Conservation (phyloP, 2,888 invertebrate genomes). For the Encarsia formosa region DNA sequence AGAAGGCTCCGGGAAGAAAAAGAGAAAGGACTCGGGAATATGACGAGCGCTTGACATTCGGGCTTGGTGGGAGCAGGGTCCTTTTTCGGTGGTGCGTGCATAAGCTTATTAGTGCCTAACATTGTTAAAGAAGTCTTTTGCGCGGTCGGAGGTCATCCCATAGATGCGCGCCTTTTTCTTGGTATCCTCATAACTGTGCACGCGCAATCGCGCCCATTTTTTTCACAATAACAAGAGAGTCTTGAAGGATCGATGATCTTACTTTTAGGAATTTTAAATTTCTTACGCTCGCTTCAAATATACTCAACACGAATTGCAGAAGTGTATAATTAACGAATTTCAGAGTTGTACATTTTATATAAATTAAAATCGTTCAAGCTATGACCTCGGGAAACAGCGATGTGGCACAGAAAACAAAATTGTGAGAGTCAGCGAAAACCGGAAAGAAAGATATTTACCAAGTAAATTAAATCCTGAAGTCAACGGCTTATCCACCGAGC, state of each 20-base stretch:
- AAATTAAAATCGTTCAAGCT: too few species aligned
- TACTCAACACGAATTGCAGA: too few species aligned
- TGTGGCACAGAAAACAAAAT: too few species aligned
- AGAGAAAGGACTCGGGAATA: slow-evolving; percentile 43
- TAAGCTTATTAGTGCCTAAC: slow-evolving; percentile 50
- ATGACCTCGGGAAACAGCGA: too few species aligned
- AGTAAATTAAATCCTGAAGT: too few species aligned
- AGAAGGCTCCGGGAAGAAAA: slow-evolving; percentile 18
- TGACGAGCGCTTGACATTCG: slow-evolving; percentile 46
- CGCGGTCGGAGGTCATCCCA: slow-evolving; percentile 36
- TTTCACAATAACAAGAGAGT: not conserved
- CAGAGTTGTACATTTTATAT: too few species aligned
- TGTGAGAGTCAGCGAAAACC: too few species aligned
- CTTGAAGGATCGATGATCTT: slow-evolving; percentile 23
- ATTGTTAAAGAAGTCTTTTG: slow-evolving; percentile 39
- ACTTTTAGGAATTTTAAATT: slow-evolving; percentile 25
- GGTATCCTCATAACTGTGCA: too few species aligned
- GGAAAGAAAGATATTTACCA: too few species aligned
- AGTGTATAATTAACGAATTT: too few species aligned
- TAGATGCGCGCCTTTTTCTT: slow-evolving; percentile 17
- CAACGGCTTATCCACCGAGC: too few species aligned
- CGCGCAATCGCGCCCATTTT: slow-evolving; percentile 1
- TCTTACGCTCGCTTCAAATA: too few species aligned
- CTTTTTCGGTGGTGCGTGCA: slow-evolving; percentile 45
- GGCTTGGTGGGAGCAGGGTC: slow-evolving; percentile 25